Evolutionary conservation across 2,113 vertebrate species (phyloP).

Genomic region (Psilopsiagon aurifrons): DNA sequence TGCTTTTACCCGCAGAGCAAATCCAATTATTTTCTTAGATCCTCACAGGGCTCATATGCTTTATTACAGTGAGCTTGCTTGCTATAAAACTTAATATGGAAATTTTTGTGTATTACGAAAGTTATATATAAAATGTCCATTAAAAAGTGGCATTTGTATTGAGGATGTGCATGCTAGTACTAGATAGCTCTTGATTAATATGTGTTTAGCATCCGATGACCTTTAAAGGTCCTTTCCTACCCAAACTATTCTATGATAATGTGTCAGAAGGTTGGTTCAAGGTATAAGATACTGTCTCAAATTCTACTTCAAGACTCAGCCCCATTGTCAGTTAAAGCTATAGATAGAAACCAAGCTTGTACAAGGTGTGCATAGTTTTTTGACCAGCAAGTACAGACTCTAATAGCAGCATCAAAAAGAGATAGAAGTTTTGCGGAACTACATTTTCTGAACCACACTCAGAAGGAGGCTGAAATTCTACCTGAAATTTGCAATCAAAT

Average conservation of each 20-base stretch:
- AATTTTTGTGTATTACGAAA: neutral
- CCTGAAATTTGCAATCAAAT: neutral
- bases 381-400: neutral
- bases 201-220: neutral
- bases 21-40: slow-evolving; percentile 42
- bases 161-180: neutral
- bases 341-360: neutral
- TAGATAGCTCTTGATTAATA: neutral
- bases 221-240: neutral
- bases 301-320: neutral
- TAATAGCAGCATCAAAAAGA: neutral
- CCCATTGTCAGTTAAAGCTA: neutral
- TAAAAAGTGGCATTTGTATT: neutral
- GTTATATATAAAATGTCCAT: neutral
- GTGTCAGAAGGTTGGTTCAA: neutral
- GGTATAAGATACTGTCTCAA: neutral
- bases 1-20: slow-evolving; percentile 10
- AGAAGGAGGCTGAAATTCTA: neutral
- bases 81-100: neutral
- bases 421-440: neutral
- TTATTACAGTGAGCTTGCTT: neutral
- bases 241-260: neutral
- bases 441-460: neutral
- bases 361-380: neutral
- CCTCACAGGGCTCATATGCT: neutral